Conservation (phyloP, 2,797 vertebrate genomes). For the Pseudochirops cupreus region DNA sequence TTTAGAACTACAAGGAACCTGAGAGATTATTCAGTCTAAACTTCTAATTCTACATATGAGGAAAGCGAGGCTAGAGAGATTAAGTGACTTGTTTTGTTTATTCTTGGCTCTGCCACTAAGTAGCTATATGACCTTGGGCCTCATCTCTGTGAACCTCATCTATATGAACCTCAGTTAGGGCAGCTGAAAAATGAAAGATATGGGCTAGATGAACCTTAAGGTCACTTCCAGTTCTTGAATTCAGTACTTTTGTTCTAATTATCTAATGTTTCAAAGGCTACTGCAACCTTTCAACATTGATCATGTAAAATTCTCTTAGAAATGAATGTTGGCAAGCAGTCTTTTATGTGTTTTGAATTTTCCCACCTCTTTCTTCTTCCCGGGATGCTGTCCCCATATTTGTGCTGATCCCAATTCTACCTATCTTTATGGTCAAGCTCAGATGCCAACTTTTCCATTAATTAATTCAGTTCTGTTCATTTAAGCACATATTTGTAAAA, state of each 20-base stretch:
- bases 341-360: background rate
- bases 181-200: background rate
- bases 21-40: background rate
- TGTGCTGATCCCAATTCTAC: background rate
- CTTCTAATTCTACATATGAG: background rate
- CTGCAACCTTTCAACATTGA: background rate
- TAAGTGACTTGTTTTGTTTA: background rate
- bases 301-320: background rate
- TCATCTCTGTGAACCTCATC: background rate
- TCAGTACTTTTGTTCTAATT: background rate
- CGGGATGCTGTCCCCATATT: background rate
- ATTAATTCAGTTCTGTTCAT: background rate
- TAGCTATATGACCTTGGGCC: background rate
- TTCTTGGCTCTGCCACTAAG: background rate
- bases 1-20: background rate
- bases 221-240: background rate
- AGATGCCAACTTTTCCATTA: background rate
- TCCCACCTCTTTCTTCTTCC: background rate
- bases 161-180: background rate
- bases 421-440: background rate
- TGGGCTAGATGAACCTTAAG: background rate
- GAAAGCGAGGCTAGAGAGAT: background rate
- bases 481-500: background rate
- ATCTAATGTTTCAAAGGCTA: background rate
- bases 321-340: background rate